Evolutionary conservation across 2,888 invertebrate species (phyloP).

Genomic region (Drosophila tanythrix): DNA sequence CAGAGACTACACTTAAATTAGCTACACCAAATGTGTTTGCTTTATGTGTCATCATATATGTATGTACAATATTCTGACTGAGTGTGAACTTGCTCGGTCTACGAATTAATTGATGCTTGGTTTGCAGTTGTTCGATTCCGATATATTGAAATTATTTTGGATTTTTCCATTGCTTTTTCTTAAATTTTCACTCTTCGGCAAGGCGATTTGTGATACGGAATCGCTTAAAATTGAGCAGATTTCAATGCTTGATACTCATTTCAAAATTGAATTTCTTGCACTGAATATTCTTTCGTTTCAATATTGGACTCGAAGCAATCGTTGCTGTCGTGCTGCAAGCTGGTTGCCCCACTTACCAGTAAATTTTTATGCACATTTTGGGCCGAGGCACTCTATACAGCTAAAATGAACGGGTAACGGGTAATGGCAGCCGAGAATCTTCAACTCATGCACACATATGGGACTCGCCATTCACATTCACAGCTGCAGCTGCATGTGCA

Average conservation of each 20-base stretch:
- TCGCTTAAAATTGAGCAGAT: conserved; percentile 26
- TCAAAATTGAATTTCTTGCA: conserved; percentile 49
- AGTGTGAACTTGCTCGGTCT: background rate
- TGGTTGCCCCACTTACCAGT: conserved; percentile 29
- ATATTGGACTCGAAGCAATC: conserved; percentile 26
- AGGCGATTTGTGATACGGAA: conserved; percentile 10
- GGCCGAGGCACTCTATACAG: conserved; percentile 44
- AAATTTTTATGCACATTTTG: conserved; percentile 69
- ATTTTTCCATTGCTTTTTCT: background rate
- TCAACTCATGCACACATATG: conserved; percentile 42
- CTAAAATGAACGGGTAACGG: conserved; percentile 33
- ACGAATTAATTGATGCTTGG: background rate
- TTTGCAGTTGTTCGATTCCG: background rate
- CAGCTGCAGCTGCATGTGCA: conserved; percentile 2
- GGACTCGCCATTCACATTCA: conserved; percentile 23
- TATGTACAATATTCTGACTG: background rate
- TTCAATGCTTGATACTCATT: conserved; percentile 18
- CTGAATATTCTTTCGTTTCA: background rate
- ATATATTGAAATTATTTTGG: background rate
- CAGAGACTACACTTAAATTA: background rate
- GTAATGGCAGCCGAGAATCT: conserved; percentile 40
- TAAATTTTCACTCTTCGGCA: background rate
- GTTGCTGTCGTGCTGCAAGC: conserved; percentile 16
- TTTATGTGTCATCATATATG: background rate
- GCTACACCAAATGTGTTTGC: background rate